Evolutionary conservation across 2,113 vertebrate species (phyloP), one percentile per base, ranked within the genome.

Genomic region (Raja brachyura): DNA sequence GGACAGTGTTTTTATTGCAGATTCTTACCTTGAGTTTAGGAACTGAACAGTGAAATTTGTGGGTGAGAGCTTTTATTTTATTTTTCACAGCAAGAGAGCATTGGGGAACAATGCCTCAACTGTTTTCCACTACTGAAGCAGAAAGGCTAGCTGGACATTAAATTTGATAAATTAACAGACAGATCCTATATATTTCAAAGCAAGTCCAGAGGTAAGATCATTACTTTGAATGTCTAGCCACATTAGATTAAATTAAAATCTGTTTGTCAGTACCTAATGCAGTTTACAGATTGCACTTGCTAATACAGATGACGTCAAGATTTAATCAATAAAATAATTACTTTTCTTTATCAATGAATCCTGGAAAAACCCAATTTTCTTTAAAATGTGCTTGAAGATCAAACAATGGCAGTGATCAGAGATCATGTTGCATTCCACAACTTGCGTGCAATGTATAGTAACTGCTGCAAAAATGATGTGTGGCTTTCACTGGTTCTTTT

Each of bases 201-300:
- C 54, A 59, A 88, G 59, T 88, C n/a, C 83, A 88, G 59, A 31
- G 28, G 83, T 88, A 63, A 63, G 59, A 28, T 88, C 28, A 88
- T 88, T 88, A 88, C 59, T 88, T 88, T 88, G 59, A 88, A 88
- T 66, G 59, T 61, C 14, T n/a, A 88, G 83, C 59, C 83, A 63
- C 56, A 88, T 66, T 63, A 63, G 61, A 86, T 86, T 73, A 73
- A 73, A 73, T 73, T 86, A 86, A 86, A 88, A 88, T 88, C 83
- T 63, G 59, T 31, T n/a, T 86, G 28, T 63, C 28, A 16, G 14
- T 88, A 14, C 28, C 83, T 88, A 63, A 63, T 88, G 59, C 59
- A 63, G 83, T 88, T 63, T 66, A 88, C 59, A 88, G 28, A 88
- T 88, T 66, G 16, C 28, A 88, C 28, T 88, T 88, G 83, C 31